phyloP scores from a whole-genome alignment of 2,888 invertebrate species.

The Drosophila picticornis region DNA sequence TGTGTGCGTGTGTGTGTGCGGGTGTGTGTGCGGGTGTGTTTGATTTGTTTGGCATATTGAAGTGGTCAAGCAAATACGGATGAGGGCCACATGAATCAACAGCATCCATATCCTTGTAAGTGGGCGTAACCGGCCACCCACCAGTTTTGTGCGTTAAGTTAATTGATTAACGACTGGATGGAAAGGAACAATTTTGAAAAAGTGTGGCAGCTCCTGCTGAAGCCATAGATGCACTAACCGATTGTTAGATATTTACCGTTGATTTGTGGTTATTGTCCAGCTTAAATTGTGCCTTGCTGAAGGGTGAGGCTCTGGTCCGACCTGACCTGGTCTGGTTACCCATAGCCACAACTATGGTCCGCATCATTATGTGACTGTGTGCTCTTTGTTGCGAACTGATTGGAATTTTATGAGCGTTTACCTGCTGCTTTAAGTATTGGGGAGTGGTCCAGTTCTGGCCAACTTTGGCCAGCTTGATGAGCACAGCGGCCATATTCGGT shows the following conservation, averaged over 20 bases:
- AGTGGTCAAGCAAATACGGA: constrained; percentile 77
- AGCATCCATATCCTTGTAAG: constrained; percentile 34
- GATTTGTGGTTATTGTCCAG: constrained; percentile 80
- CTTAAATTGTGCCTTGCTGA: constrained; percentile 70
- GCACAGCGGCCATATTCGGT: constrained; percentile 13
- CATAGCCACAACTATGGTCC: constrained; percentile 6
- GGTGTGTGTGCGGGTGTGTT: constrained; percentile 69
- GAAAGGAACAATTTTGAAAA: constrained; percentile 40
- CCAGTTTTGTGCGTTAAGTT: constrained; percentile 67
- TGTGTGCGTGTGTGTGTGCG: constrained; percentile 61
- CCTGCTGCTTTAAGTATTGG: constrained; percentile 43
- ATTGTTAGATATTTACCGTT: constrained; percentile 41
- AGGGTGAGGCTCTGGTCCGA: background rate
- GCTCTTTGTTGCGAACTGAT: constrained; percentile 68
- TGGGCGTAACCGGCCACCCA: constrained; percentile 55
- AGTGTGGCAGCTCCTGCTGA: constrained; percentile 34
- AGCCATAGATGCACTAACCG: constrained; percentile 20
- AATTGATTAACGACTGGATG: constrained; percentile 73
- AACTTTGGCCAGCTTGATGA: constrained; percentile 7
- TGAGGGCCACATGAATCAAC: constrained; percentile 54
- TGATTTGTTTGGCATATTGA: constrained; percentile 83
- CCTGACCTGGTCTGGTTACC: background rate
- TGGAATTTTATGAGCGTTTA: constrained; percentile 71
- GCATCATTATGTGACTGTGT: constrained; percentile 9
- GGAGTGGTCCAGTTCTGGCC: background rate